A percentile compares a stretch with the other conserved stretches of the same genome.
These are phyloP conservation scores for Salmo trutta DNA, from an alignment of 2,797 vertebrate species.

Conservation along the genomic window DNA sequence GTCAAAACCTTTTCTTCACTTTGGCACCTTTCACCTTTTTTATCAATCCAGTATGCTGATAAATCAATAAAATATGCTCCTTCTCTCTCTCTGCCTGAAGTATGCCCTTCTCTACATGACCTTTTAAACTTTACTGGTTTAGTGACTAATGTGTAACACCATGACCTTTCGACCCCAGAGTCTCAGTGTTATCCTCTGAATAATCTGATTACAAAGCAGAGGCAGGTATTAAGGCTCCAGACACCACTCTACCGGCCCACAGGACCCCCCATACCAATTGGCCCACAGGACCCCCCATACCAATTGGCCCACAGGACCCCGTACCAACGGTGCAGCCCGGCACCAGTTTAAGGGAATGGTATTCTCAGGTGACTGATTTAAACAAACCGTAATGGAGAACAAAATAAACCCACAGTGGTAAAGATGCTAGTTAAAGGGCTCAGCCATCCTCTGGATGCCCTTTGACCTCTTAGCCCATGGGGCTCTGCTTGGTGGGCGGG, in stretches of 20 bases:
- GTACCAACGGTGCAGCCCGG: slow-evolving; percentile 59
- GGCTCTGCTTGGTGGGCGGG: neutral
- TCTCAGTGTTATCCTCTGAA: slow-evolving; percentile 23
- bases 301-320: slow-evolving; percentile 59
- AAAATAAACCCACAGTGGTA: no score
- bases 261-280: no score
- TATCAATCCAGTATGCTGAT: no score
- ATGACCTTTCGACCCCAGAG: slow-evolving; percentile 50
- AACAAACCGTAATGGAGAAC: no score
- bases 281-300: slow-evolving; percentile 60
- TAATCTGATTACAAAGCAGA: slow-evolving; percentile 69
- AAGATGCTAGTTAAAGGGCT: no score
- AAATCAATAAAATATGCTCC: no score
- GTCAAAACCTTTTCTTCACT: no score
- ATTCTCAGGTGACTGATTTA: no score
- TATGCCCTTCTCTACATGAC: neutral
- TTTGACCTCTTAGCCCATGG: neutral
- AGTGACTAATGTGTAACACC: slow-evolving; percentile 20
- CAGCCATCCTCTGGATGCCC: no score
- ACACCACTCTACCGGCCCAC: neutral
- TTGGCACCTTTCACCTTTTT: no score
- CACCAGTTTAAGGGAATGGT: neutral
- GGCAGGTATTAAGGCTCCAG: neutral
- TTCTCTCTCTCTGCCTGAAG: no score
- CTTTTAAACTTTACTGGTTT: neutral